Percentiles rank a stretch among this genome's conserved stretches.
Evolutionary conservation across 2,113 vertebrate species (phyloP).

Genomic region (Amblyopsis rosae): DNA sequence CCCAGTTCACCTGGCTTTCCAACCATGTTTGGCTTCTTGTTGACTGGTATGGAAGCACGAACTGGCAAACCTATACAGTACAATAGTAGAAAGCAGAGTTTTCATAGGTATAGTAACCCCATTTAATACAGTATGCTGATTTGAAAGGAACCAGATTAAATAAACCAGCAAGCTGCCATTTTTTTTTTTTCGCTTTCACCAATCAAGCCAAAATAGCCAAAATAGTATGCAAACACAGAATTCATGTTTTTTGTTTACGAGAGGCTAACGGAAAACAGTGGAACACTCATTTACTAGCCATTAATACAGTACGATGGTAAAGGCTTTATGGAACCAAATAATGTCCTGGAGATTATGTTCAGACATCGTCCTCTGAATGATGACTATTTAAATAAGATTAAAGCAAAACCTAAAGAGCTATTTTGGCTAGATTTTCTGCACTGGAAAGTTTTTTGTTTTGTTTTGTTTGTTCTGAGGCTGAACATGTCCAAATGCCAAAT

Average conservation of each 20-base stretch:
- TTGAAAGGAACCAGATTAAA: not conserved
- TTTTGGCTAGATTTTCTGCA: constrained; percentile 13
- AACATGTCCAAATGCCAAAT: constrained; percentile 24
- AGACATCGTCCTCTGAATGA: not conserved
- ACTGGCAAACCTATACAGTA: constrained; percentile 56
- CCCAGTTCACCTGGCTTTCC: constrained; percentile 61
- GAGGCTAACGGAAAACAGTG: constrained; percentile 38
- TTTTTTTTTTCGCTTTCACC: not conserved
- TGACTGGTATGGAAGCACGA: constrained; percentile 32
- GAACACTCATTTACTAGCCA: constrained; percentile 25
- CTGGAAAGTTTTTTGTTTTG: constrained; percentile 12
- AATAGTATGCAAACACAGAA: not conserved
- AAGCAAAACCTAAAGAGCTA: not conserved
- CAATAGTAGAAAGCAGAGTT: not conserved
- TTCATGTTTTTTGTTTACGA: not conserved
- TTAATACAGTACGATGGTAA: not conserved
- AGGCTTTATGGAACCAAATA: not conserved
- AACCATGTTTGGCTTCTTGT: constrained; percentile 68
- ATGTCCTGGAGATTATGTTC: no score
- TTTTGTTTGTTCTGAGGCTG: not conserved
- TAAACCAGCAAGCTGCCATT: not conserved
- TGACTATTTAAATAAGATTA: not conserved
- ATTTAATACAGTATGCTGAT: no score
- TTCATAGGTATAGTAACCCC: no score
- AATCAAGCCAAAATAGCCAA: not conserved